Percentiles rank a stretch among this genome's conserved stretches.
These are phyloP conservation scores for Drepana arcuata DNA, from an alignment of 1,140 invertebrate species.

Conservation along the genomic window DNA sequence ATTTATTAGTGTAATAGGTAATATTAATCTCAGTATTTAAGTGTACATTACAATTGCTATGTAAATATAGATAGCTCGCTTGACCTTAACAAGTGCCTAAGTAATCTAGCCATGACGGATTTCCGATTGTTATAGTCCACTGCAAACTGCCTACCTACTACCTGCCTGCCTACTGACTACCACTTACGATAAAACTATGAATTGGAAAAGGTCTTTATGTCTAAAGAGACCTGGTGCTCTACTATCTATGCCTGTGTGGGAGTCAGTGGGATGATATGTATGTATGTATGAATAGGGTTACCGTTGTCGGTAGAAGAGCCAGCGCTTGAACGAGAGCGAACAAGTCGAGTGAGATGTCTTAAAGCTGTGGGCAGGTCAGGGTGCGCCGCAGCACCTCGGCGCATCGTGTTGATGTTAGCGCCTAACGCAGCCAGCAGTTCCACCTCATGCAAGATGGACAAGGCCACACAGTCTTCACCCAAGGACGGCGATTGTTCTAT, in stretches of 20 bases:
- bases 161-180: too few relatives aligned
- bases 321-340: slow-evolving; percentile 29
- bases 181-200: too few relatives aligned
- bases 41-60: too few relatives aligned
- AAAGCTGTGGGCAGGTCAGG: slow-evolving; percentile 49
- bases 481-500: slow-evolving; percentile 48
- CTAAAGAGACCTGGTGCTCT: neutral
- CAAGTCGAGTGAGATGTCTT: slow-evolving; percentile 36
- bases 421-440: slow-evolving; percentile 54
- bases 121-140: too few relatives aligned
- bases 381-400: slow-evolving; percentile 45
- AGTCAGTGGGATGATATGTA: neutral
- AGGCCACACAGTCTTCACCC: slow-evolving; percentile 45
- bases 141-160: too few relatives aligned
- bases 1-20: too few relatives aligned
- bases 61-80: too few relatives aligned
- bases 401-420: slow-evolving; percentile 53
- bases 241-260: too few relatives aligned
- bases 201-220: too few relatives aligned
- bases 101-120: too few relatives aligned
- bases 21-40: too few relatives aligned
- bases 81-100: too few relatives aligned
- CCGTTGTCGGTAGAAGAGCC: slow-evolving; percentile 33
- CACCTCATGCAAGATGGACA: slow-evolving; percentile 58
- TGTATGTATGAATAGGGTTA: slow-evolving; percentile 7